Evolutionary conservation across 2,797 vertebrate species (phyloP).

Genomic region (Scomberomorus guttatus): DNA sequence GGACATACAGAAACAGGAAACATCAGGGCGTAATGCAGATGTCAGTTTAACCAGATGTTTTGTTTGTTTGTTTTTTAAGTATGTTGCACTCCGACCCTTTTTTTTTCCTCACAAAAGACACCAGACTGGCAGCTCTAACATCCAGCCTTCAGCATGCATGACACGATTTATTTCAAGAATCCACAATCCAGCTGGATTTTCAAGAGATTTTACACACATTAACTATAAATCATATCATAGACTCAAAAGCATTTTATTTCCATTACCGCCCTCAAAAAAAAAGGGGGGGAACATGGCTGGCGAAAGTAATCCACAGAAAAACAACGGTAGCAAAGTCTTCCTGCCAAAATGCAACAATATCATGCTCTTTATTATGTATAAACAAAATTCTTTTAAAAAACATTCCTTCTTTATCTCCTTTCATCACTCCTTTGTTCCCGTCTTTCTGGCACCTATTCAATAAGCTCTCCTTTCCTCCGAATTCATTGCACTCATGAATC

Average conservation of each 20-base stretch:
- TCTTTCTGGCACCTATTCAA: conserved; percentile 8
- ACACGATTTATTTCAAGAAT: conserved; percentile 59
- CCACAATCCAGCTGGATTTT: conserved; percentile 40
- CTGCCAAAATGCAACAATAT: conserved; percentile 60
- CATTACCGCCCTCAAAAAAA: conserved; percentile 55
- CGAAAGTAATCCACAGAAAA: conserved; percentile 52
- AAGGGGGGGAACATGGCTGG: conserved; percentile 25
- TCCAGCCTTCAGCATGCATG: conserved; percentile 49
- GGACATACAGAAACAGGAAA: background rate
- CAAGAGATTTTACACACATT: conserved; percentile 52
- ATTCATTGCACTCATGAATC: conserved; percentile 17
- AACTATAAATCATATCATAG: conserved; percentile 56
- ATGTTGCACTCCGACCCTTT: background rate
- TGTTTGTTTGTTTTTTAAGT: background rate
- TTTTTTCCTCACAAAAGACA: conserved; percentile 35
- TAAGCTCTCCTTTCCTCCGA: background rate
- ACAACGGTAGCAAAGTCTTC: conserved; percentile 59
- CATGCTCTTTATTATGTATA: conserved; percentile 59
- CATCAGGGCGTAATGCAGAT: background rate
- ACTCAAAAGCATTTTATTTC: conserved; percentile 71
- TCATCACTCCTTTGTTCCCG: conserved; percentile 40
- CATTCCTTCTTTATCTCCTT: background rate
- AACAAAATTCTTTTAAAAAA: conserved; percentile 38
- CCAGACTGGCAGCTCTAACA: conserved; percentile 26
- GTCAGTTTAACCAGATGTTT: no score